Evolutionary conservation across 2,888 invertebrate species (phyloP).

Genomic region (Dorcus parallelipipedus): DNA sequence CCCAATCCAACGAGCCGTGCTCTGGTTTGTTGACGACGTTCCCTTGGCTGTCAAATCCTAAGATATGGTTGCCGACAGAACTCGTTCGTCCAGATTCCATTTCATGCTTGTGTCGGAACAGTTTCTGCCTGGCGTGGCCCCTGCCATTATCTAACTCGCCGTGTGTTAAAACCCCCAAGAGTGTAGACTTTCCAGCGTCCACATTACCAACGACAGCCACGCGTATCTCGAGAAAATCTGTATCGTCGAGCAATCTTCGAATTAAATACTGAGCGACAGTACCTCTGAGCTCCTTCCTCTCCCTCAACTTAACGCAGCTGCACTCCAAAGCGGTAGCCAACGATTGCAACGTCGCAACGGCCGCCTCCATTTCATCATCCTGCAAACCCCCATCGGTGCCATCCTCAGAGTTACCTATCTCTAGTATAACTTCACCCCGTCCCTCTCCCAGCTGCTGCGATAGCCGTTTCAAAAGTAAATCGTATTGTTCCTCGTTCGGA

Average conservation of each 20-base stretch:
- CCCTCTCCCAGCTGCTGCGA: conserved; percentile 80
- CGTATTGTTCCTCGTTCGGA: conserved; percentile 87
- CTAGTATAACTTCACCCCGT: conserved; percentile 93
- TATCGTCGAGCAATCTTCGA: conserved; percentile 75
- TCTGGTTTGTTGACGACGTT: conserved; percentile 98
- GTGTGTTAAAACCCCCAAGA: conserved; percentile 95
- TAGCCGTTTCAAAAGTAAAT: conserved; percentile 72
- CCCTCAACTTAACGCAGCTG: conserved; percentile 85
- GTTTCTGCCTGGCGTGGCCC: conserved; percentile 88
- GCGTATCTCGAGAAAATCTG: conserved; percentile 89
- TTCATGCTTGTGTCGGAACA: conserved; percentile 98
- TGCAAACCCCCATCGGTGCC: conserved; percentile 69
- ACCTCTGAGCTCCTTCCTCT: conserved; percentile 70
- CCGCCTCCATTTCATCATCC: conserved; percentile 84
- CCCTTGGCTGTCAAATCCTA: conserved; percentile 91
- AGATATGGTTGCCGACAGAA: conserved; percentile 99
- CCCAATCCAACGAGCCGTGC: conserved; percentile 95
- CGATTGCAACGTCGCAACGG: conserved; percentile 85
- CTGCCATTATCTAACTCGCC: conserved; percentile 97
- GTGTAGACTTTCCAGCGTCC: conserved; percentile 97
- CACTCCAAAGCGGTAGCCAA: conserved; percentile 80
- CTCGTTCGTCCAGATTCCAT: conserved; percentile 97
- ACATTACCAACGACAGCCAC: conserved; percentile 99
- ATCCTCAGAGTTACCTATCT: conserved; percentile 85
- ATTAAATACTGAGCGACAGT: conserved; percentile 85